phyloP scores from a whole-genome alignment of 2,797 vertebrate genomes.

The Girardinus metallicus region DNA sequence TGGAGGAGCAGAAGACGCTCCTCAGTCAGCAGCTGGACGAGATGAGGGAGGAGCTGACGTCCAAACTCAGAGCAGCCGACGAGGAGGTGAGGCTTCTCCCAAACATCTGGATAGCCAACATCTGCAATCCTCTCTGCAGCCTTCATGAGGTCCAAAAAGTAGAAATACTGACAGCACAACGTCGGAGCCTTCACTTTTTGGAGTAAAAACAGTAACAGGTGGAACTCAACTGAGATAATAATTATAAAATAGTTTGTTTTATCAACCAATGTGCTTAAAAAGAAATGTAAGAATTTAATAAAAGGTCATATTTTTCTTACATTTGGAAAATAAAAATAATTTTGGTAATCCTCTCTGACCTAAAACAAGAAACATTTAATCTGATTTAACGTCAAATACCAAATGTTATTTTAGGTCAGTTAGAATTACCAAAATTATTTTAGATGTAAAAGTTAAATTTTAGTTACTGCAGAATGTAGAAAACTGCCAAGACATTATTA shows the following conservation, averaged over 20 bases:
- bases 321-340: not conserved
- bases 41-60: constrained; percentile 87
- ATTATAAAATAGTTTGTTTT: not conserved
- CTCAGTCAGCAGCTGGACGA: constrained; percentile 89
- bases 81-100: constrained; percentile 83
- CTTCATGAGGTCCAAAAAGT: not conserved
- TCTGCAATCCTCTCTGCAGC: not conserved
- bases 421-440: not conserved
- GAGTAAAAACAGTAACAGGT: not conserved
- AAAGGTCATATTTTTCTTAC: not conserved
- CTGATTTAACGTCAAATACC: not conserved
- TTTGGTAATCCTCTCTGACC: not conserved
- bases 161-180: not conserved
- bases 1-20: constrained; percentile 92
- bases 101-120: not conserved
- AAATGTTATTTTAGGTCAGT: not conserved
- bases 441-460: not conserved
- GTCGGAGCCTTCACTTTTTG: not conserved
- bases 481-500: too few relatives aligned
- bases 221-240: not conserved
- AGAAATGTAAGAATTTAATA: not conserved
- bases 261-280: not conserved
- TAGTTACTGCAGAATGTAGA: too few relatives aligned
- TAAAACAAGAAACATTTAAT: not conserved
- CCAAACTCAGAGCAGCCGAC: constrained; percentile 87